Evolutionary conservation across 2,888 invertebrate genomes (phyloP).

Genomic region (Drosophila suboccidentalis): DNA sequence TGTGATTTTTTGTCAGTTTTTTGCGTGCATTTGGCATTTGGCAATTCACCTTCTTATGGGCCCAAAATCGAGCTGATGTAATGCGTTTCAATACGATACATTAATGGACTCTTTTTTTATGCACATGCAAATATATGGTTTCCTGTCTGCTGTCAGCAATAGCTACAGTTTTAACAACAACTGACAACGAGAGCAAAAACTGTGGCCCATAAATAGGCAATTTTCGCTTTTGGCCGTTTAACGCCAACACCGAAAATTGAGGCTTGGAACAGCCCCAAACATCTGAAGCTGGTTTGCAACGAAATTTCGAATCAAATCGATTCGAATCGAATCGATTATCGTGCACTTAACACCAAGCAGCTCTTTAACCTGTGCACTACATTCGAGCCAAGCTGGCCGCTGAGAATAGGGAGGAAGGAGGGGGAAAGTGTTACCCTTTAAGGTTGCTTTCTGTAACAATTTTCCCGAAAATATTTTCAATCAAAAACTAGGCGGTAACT

Average conservation of each 20-base stretch:
- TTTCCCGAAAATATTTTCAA: conserved; percentile 71
- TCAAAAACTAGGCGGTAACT: conserved; percentile 71
- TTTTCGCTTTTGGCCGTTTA: conserved; percentile 73
- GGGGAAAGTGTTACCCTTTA: conserved; percentile 61
- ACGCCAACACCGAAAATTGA: conserved; percentile 74
- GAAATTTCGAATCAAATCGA: conserved; percentile 1
- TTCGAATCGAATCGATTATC: conserved; percentile 81
- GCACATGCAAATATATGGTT: conserved; percentile 74
- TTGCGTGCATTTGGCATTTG: conserved; percentile 17
- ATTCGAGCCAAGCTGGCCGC: conserved; percentile 21
- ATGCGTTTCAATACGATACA: conserved; percentile 54
- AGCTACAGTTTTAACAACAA: conserved; percentile 10
- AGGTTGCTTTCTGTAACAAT: conserved; percentile 71
- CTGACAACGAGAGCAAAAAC: conserved; percentile 17
- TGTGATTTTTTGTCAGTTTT: conserved; percentile 20
- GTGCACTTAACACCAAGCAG: conserved; percentile 79
- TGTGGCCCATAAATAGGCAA: conserved; percentile 74
- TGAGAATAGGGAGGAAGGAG: conserved; percentile 24
- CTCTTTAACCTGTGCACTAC: conserved; percentile 71
- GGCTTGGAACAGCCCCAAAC: conserved; percentile 18
- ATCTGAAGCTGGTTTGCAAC: conserved; percentile 46
- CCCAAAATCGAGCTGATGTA: conserved; percentile 50
- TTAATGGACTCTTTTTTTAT: conserved; percentile 59
- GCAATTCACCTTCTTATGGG: conserved; percentile 29
- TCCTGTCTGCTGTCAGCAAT: conserved; percentile 64